Conservation (phyloP, 2,797 vertebrate species). For the Platyrinchus mystaceus region DNA sequence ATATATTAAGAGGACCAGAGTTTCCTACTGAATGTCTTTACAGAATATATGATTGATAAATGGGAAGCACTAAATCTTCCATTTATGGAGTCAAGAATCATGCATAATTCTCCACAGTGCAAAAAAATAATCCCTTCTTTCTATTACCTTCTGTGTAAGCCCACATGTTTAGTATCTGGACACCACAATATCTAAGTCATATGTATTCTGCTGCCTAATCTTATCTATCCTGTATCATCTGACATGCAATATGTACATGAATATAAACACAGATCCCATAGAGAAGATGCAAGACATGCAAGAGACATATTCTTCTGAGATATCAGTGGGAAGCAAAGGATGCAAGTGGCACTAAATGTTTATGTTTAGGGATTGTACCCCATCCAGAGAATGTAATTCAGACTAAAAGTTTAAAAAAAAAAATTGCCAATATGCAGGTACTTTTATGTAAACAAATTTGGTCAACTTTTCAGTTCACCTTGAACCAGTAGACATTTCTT, state of each 20-base stretch:
- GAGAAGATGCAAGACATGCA: background rate
- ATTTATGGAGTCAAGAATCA: background rate
- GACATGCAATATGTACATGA: background rate
- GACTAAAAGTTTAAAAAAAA: background rate
- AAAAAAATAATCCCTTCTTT: background rate
- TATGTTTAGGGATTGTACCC: background rate
- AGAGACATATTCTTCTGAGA: background rate
- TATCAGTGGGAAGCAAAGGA: background rate
- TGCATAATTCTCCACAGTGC: background rate
- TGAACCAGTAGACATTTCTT: background rate
- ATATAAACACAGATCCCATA: background rate
- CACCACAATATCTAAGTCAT: background rate
- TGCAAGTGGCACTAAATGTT: background rate
- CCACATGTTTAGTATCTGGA: background rate
- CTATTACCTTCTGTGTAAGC: background rate
- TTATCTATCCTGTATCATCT: background rate
- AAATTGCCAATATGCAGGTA: fast-evolving
- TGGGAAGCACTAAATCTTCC: background rate
- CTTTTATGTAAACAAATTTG: background rate
- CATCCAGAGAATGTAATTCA: background rate
- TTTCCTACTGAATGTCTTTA: background rate
- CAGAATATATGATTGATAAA: background rate
- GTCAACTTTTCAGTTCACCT: background rate
- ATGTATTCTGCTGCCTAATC: background rate
- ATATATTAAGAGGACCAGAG: background rate